Conservation (phyloP, 2,797 vertebrate species). For the Limosa lapponica region DNA sequence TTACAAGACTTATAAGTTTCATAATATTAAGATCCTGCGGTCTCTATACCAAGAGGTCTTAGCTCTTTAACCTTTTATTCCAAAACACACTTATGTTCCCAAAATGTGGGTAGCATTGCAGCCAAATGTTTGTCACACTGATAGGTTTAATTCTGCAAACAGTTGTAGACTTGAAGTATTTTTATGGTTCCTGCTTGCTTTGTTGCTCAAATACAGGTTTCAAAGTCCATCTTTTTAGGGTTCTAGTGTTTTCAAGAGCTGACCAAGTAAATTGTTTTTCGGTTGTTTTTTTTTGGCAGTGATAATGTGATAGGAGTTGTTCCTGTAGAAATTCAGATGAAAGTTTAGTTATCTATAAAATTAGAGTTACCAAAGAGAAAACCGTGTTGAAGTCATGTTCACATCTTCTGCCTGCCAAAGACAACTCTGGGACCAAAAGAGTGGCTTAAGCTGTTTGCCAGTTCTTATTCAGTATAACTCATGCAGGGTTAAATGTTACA, state of each 20-base stretch:
- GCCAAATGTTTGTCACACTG: background rate
- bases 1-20: too few relatives aligned
- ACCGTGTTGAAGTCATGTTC: background rate
- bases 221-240: background rate
- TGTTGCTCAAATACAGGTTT: background rate
- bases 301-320: background rate
- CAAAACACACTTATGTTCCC: background rate
- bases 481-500: background rate
- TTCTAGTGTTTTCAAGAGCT: background rate
- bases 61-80: background rate
- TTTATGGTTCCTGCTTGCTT: background rate
- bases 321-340: background rate
- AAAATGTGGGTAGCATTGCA: background rate
- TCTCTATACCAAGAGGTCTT: background rate
- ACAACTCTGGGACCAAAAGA: background rate
- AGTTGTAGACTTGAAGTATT: background rate
- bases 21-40: background rate
- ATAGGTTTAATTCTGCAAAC: background rate
- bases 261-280: background rate
- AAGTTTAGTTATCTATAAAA: background rate
- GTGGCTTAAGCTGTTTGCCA: background rate
- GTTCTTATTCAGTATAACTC: background rate
- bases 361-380: background rate
- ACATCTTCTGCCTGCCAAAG: background rate
- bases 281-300: background rate